Evolutionary conservation across 2,888 invertebrate genomes (phyloP), one percentile per base, ranked within the genome.

Genomic region (Thereva unica): DNA sequence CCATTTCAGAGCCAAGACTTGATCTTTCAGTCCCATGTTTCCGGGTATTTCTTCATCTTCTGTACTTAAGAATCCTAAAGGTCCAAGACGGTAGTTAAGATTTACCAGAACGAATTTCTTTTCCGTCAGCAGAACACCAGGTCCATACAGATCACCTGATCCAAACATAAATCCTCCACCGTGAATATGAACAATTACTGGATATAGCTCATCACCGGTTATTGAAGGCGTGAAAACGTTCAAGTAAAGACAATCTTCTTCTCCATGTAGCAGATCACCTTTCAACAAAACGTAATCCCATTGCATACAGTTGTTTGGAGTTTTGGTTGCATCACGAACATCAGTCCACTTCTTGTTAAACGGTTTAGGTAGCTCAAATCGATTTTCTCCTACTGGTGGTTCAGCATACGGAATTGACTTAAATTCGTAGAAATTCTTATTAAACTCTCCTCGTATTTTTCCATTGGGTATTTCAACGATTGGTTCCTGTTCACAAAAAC

Each of bases 101-200:
- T 23, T 23, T 23, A 23, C 23, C 23, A 35, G 50, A 34, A 34
- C 8, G 35, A 49, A 49, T 70, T 89, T 85, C 54, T 82, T 78
- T 4, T 65, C 68, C 59, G 87, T 85, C 85, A 91, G 85, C 0
- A 91, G 71, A 69, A 84, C 82, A 6, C 82, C 77, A 0, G 87
- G 84, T 1, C 85, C 85, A 75, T 85, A 87, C 0, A 76, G 64
- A 5, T 79, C 77, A 0, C 84, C 84, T 0, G 83, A 78, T 0
- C 89, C 88, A 72, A 85, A 88, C 85, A 89, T 89, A 76, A 86
- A 89, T 9, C 86, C 87, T 0, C 90, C 86, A 0, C 89, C 89
- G 71, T 89, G 89, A 67, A 90, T 86, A 75, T 80, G 85, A 1
- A 88, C 83, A 52, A 89, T 72, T 0, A 89, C 89, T 0, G 89